These are phyloP conservation scores for Axea sp. DNA, from an alignment of 2,888 invertebrate genomes.

Conservation along the genomic window DNA sequence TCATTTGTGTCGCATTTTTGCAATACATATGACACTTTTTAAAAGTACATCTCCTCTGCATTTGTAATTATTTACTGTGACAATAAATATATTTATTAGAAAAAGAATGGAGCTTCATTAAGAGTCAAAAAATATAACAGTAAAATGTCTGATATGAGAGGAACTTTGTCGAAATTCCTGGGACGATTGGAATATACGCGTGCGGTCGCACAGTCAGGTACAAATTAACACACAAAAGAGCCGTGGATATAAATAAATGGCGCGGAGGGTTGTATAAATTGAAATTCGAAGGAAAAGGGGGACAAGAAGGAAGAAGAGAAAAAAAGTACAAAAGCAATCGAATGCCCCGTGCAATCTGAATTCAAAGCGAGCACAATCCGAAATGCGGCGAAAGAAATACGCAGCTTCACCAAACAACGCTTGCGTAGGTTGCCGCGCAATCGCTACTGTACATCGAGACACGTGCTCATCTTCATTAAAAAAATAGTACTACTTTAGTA, in stretches of 20 bases:
- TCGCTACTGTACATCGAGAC: constrained; percentile 60
- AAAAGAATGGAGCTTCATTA: too few relatives aligned
- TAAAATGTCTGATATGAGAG: constrained; percentile 11
- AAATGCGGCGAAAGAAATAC: constrained; percentile 63
- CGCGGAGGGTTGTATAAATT: constrained; percentile 77
- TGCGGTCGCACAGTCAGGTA: constrained; percentile 63
- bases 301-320: constrained; percentile 29
- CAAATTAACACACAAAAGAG: constrained; percentile 79
- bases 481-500: too few relatives aligned
- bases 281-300: constrained; percentile 57
- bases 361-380: constrained; percentile 72
- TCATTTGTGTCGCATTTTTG: too few relatives aligned
- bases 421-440: constrained; percentile 53
- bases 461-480: constrained; percentile 46
- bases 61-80: too few relatives aligned
- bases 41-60: too few relatives aligned
- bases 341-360: constrained; percentile 77
- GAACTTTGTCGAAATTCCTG: constrained; percentile 42
- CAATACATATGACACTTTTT: too few relatives aligned
- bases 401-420: constrained; percentile 14
- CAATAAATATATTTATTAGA: too few relatives aligned
- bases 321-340: constrained; percentile 71
- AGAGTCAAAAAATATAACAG: too few relatives aligned
- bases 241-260: constrained; percentile 75
- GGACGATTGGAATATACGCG: constrained; percentile 56